These are phyloP conservation scores for Drosophila takahashii DNA, from an alignment of 1,140 invertebrate genomes.

Conservation along the genomic window DNA sequence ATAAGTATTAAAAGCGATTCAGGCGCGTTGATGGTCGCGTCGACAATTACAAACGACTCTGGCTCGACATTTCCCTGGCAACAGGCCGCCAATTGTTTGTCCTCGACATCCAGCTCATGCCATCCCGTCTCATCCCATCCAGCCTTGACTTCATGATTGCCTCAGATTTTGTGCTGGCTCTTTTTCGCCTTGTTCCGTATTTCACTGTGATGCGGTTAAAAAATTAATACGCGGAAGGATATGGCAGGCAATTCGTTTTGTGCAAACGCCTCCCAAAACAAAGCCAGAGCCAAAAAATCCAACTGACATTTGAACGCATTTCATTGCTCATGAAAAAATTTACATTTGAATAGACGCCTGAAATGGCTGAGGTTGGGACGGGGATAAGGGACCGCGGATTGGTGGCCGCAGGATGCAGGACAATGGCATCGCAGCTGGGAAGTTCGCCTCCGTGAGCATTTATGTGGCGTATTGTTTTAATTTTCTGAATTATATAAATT, in stretches of 20 bases:
- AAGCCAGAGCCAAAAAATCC: conserved; percentile 44
- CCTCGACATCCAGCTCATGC: conserved; percentile 5
- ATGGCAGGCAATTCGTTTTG: conserved; percentile 82
- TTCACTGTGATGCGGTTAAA: conserved; percentile 71
- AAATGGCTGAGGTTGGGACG: conserved; percentile 8
- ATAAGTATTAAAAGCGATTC: conserved; percentile 80
- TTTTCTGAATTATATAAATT: conserved; percentile 65
- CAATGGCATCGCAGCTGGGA: conserved; percentile 68
- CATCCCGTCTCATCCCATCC: conserved; percentile 30
- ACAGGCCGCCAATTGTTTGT: conserved; percentile 67
- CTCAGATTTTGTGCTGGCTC: conserved; percentile 41
- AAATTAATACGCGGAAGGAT: conserved; percentile 83
- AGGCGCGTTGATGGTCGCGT: conserved; percentile 59
- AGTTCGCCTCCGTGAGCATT: conserved; percentile 73
- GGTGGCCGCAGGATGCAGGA: conserved; percentile 56
- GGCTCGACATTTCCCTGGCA: conserved; percentile 58
- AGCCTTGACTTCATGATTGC: conserved; percentile 67
- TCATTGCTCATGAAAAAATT: conserved; percentile 79
- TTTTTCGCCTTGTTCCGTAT: conserved; percentile 2
- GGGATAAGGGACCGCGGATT: conserved; percentile 14
- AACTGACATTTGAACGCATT: conserved; percentile 64
- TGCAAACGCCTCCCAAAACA: conserved; percentile 51
- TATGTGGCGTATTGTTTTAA: conserved; percentile 83
- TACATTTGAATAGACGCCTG: conserved; percentile 76
- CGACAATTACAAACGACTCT: conserved; percentile 71